Evolutionary conservation across 1,140 invertebrate species (phyloP).

Genomic region (Aphis craccivora): DNA sequence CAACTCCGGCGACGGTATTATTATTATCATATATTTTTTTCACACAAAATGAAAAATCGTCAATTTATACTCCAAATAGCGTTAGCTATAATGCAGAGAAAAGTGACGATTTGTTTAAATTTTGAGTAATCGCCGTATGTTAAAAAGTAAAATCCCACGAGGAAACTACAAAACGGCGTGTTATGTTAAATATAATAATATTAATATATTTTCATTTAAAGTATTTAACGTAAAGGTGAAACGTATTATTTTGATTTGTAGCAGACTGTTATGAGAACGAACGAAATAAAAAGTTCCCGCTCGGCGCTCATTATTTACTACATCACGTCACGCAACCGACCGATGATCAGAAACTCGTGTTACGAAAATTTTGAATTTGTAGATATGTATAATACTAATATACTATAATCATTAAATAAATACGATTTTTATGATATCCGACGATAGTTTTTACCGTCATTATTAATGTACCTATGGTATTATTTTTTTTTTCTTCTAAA

Average conservation of each 20-base stretch:
- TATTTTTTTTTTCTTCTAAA: neutral
- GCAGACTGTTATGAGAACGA: neutral
- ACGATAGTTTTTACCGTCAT: neutral
- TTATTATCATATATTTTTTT: too few species aligned
- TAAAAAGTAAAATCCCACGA: neutral
- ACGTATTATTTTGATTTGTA: neutral
- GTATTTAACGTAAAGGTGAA: neutral
- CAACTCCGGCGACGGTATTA: neutral
- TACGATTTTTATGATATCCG: neutral
- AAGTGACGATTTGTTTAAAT: conserved; percentile 2
- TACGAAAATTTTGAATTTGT: too few species aligned
- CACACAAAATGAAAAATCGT: neutral
- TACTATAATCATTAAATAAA: neutral
- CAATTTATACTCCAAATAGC: neutral
- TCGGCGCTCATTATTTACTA: neutral
- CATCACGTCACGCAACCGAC: neutral
- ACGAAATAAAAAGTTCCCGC: neutral
- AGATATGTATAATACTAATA: too few species aligned
- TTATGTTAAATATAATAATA: neutral
- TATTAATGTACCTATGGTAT: neutral
- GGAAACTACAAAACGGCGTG: neutral
- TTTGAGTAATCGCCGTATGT: neutral
- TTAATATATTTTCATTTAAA: conserved; percentile 17
- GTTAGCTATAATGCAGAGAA: neutral
- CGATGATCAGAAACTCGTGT: too few species aligned